These are phyloP conservation scores for Entomobrya proxima DNA, from an alignment of 2,888 invertebrate species.

Conservation along the genomic window DNA sequence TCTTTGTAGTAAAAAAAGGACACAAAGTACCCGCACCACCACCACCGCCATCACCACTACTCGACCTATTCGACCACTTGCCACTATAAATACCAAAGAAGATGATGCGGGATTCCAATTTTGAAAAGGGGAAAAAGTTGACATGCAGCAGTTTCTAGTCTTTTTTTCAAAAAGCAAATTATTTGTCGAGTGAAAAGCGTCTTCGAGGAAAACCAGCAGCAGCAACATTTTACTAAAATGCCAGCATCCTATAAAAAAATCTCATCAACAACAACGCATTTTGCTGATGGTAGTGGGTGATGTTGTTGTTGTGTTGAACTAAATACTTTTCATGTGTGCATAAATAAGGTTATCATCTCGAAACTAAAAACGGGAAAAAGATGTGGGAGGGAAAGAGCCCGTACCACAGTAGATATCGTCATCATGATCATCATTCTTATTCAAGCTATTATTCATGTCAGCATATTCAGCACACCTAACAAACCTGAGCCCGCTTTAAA, in stretches of 20 bases:
- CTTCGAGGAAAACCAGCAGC: conserved; percentile 5
- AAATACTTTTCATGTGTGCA: conserved; percentile 47
- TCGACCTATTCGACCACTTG: background rate
- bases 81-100: too few species aligned
- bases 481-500: conserved; percentile 39
- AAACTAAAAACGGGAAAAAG: background rate
- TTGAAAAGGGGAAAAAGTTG: conserved; percentile 29
- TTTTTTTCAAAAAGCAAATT: conserved; percentile 36
- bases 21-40: conserved; percentile 32
- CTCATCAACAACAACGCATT: conserved; percentile 34
- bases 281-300: background rate
- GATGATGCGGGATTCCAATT: conserved; percentile 20
- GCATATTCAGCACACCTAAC: background rate
- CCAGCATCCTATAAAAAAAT: conserved; percentile 14
- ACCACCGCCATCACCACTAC: background rate
- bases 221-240: background rate
- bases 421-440: background rate
- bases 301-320: conserved; percentile 22
- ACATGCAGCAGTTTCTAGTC: background rate
- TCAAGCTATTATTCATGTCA: conserved; percentile 46
- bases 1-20: conserved; percentile 16
- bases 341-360: conserved; percentile 43
- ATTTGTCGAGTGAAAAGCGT: background rate
- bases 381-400: conserved; percentile 15
- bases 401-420: background rate